Evolutionary conservation across 1,140 invertebrate species (phyloP).

Genomic region (Oncopeltus fasciatus): DNA sequence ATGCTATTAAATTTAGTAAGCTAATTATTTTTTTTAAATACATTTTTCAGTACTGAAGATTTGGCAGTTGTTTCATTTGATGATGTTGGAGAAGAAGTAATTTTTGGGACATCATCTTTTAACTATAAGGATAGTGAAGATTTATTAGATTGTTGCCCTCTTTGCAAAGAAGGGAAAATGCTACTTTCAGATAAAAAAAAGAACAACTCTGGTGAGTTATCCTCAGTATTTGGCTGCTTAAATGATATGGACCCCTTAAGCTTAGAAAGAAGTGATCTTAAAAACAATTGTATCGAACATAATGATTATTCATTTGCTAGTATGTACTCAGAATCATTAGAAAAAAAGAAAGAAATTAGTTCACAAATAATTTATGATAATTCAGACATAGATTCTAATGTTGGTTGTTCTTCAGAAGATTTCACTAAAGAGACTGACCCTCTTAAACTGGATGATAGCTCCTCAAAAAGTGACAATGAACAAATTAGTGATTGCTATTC

Average conservation of each 20-base stretch:
- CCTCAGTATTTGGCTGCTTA: neutral
- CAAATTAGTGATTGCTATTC: conserved; percentile 1
- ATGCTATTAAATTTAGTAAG: no score
- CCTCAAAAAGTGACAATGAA: neutral
- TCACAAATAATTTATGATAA: neutral
- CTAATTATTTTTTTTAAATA: no score
- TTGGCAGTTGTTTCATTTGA: neutral
- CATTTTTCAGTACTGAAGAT: neutral
- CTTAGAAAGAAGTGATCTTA: neutral
- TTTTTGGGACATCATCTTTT: neutral
- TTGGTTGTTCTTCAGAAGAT: neutral
- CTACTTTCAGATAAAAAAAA: neutral
- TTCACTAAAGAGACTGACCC: neutral
- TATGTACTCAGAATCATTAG: neutral
- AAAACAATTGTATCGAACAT: neutral
- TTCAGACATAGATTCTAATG: neutral
- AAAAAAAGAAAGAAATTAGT: neutral
- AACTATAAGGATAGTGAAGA: neutral
- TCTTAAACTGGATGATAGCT: conserved; percentile 1
- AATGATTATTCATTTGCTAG: neutral
- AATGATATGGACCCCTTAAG: neutral
- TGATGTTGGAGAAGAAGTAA: neutral
- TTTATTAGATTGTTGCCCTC: neutral
- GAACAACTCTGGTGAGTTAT: neutral
- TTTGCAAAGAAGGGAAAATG: neutral